Percentiles rank a stretch among this genome's conserved stretches.
Conservation (phyloP, 37 sponge, comb jelly and placozoan species). For the Halisarca cf. caerulea region DNA sequence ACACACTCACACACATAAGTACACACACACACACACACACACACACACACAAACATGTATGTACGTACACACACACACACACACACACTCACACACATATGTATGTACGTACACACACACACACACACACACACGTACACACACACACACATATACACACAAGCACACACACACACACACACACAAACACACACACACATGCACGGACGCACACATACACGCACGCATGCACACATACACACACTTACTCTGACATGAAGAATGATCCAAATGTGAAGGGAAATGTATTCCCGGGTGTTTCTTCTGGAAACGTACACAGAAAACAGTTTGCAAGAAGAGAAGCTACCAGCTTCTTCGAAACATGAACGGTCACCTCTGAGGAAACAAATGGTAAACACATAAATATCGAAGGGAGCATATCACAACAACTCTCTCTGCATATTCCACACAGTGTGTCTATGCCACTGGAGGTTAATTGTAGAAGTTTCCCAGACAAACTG, state of each 20-base stretch:
- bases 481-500: too few relatives aligned
- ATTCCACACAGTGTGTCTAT: too few relatives aligned
- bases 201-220: background rate
- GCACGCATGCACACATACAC: background rate
- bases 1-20: too few relatives aligned
- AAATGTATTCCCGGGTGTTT: background rate
- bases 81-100: too few relatives aligned
- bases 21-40: too few relatives aligned
- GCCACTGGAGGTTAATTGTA: too few relatives aligned
- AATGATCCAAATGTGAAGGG: conserved; percentile 60
- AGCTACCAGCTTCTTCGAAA: conserved; percentile 56
- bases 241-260: conserved; percentile 21
- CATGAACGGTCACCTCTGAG: conserved; percentile 43
- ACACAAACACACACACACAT: background rate
- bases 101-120: background rate
- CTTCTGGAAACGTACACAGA: conserved; percentile 63
- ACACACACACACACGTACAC: background rate
- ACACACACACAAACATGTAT: too few relatives aligned
- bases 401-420: too few relatives aligned
- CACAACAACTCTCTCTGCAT: too few relatives aligned
- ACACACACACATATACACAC: background rate
- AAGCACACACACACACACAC: too few relatives aligned
- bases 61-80: too few relatives aligned
- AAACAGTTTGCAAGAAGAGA: conserved; percentile 75
- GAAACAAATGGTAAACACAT: background rate